Evolutionary conservation across 2,888 invertebrate genomes (phyloP).

Genomic region (Notodonta ziczac): DNA sequence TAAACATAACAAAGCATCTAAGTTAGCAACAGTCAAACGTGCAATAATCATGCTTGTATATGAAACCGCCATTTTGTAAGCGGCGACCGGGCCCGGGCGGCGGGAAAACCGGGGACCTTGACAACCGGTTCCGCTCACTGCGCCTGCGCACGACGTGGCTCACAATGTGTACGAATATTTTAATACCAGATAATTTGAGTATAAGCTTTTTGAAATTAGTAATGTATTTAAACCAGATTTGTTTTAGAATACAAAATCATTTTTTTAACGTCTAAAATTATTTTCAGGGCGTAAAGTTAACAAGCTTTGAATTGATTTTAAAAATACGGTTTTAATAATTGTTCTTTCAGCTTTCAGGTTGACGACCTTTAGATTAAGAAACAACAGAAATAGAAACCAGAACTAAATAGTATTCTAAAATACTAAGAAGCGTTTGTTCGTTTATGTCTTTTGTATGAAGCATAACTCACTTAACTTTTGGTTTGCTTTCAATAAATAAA

Average conservation of each 20-base stretch:
- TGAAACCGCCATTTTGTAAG: constrained; percentile 60
- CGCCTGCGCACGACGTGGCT: constrained; percentile 41
- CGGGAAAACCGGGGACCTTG: constrained; percentile 80
- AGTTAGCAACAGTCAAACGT: constrained; percentile 32
- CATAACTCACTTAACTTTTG: neutral
- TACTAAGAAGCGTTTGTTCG: neutral
- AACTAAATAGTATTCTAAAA: neutral
- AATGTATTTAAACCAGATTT: neutral
- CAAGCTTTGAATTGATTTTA: too few species aligned
- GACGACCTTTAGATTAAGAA: too few species aligned
- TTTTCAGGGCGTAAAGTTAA: too few species aligned
- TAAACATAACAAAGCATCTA: constrained; percentile 13
- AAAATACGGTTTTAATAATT: too few species aligned
- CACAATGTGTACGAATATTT: constrained; percentile 25
- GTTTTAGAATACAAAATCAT: neutral
- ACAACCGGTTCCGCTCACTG: constrained; percentile 71
- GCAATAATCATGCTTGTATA: constrained; percentile 38
- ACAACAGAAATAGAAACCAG: neutral
- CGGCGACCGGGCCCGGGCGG: constrained; percentile 29
- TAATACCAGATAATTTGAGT: constrained; percentile 28
- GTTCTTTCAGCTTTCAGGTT: too few species aligned
- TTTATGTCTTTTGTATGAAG: constrained; percentile 7
- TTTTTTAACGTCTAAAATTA: too few species aligned
- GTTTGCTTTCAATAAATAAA: too few species aligned
- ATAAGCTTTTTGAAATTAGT: constrained; percentile 11